Conservation (phyloP, 2,888 invertebrate genomes). For the Miltochrista miniata region DNA sequence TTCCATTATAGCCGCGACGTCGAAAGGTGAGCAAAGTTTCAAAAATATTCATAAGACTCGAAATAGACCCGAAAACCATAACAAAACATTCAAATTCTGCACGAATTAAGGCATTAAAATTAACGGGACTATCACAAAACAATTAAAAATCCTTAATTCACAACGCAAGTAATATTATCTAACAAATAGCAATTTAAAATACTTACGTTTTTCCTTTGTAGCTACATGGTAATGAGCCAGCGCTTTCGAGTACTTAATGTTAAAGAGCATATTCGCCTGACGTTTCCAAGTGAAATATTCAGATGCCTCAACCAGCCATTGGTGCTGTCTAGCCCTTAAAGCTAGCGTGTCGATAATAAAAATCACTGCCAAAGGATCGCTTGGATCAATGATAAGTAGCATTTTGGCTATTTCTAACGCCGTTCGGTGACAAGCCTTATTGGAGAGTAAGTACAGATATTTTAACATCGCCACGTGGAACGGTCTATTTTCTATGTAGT, state of each 20-base stretch:
- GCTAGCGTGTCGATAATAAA: slow-evolving; percentile 92
- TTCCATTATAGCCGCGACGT: too few relatives aligned
- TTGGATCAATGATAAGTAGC: slow-evolving; percentile 89
- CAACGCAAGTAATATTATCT: background rate
- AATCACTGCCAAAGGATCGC: slow-evolving; percentile 89
- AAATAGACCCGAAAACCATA: too few relatives aligned
- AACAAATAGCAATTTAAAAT: background rate
- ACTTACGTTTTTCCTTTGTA: slow-evolving; percentile 44
- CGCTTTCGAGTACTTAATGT: slow-evolving; percentile 59
- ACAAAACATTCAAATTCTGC: too few relatives aligned
- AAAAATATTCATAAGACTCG: too few relatives aligned
- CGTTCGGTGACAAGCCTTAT: slow-evolving; percentile 92
- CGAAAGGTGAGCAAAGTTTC: too few relatives aligned
- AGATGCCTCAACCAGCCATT: slow-evolving; percentile 83
- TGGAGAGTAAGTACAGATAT: slow-evolving; percentile 89
- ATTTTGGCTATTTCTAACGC: slow-evolving; percentile 94
- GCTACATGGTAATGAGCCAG: slow-evolving; percentile 58
- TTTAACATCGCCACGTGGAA: slow-evolving; percentile 88
- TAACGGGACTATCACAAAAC: too few relatives aligned
- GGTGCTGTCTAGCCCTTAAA: slow-evolving; percentile 87
- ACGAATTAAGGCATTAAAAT: too few relatives aligned
- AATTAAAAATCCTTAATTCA: too few relatives aligned
- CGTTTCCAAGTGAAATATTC: slow-evolving; percentile 43
- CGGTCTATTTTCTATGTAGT: slow-evolving; percentile 57
- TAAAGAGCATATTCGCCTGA: slow-evolving; percentile 49